Conservation (phyloP, 2,888 invertebrate species). For the Leucoptera coffeella region DNA sequence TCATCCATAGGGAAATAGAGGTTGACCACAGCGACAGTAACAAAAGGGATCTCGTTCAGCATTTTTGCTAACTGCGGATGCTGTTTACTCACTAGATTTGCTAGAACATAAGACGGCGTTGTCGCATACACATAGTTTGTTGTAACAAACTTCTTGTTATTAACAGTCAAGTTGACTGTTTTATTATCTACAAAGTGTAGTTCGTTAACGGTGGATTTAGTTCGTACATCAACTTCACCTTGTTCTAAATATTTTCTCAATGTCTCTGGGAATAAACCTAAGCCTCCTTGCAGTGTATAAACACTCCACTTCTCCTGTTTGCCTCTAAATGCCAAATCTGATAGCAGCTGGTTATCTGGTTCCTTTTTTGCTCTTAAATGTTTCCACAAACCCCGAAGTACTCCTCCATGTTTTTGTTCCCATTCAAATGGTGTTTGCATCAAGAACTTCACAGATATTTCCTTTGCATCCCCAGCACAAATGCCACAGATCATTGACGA, state of each 20-base stretch:
- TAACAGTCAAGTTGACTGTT: slow-evolving; percentile 34
- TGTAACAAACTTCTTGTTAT: slow-evolving; percentile 32
- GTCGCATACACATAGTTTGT: slow-evolving; percentile 67
- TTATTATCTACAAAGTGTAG: slow-evolving; percentile 55
- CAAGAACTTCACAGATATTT: slow-evolving; percentile 83
- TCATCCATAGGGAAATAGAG: slow-evolving; percentile 62
- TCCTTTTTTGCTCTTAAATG: slow-evolving; percentile 33
- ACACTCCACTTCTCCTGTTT: slow-evolving; percentile 73
- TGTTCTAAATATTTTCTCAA: slow-evolving; percentile 50
- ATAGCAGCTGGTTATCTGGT: too few species aligned
- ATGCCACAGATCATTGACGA: slow-evolving; percentile 90
- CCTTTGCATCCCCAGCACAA: slow-evolving; percentile 84
- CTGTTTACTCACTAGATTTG: slow-evolving; percentile 55
- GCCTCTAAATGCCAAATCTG: slow-evolving; percentile 28
- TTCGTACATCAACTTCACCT: slow-evolving; percentile 54
- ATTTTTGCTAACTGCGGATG: slow-evolving; percentile 61
- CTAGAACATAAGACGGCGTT: slow-evolving; percentile 65
- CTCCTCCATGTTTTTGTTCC: slow-evolving; percentile 79
- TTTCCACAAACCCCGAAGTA: slow-evolving; percentile 62
- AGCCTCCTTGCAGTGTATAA: slow-evolving; percentile 73
- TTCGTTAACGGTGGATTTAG: slow-evolving; percentile 56
- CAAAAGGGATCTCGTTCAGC: slow-evolving; percentile 65
- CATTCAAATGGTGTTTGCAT: slow-evolving; percentile 70
- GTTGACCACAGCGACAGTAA: slow-evolving; percentile 81
- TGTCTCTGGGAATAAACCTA: slow-evolving; percentile 65